A percentile compares a stretch with the other conserved stretches of the same genome.
Conservation (phyloP, 92 coral and sea anemone species). For the Palythoa grandiflora region DNA sequence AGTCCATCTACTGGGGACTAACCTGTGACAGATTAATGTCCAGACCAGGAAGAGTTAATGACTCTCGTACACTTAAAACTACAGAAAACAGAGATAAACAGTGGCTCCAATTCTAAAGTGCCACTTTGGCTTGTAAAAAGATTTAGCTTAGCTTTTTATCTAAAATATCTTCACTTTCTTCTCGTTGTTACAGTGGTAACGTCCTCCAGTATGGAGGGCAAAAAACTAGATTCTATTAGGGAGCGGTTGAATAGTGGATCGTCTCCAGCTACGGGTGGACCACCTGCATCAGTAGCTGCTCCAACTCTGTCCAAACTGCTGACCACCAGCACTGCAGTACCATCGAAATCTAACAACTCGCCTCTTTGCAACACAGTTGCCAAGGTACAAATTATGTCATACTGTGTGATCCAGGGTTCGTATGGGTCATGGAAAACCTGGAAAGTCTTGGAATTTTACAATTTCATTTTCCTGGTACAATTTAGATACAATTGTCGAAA, state of each 20-base stretch:
- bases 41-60: too few relatives aligned
- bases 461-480: too few relatives aligned
- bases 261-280: slow-evolving; percentile 48
- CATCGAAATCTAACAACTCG: slow-evolving; percentile 41
- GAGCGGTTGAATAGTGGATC: slow-evolving; percentile 67
- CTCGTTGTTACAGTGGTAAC: slow-evolving; percentile 70
- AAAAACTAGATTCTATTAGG: slow-evolving; percentile 91
- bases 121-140: too few relatives aligned
- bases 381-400: slow-evolving; percentile 43
- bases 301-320: slow-evolving; percentile 92
- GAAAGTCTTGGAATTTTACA: too few relatives aligned
- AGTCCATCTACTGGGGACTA: too few relatives aligned
- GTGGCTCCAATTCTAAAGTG: too few relatives aligned
- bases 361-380: slow-evolving; percentile 46
- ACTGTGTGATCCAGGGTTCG: too few relatives aligned
- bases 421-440: too few relatives aligned
- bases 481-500: too few relatives aligned
- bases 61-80: too few relatives aligned
- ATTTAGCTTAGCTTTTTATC: background rate
- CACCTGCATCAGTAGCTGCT: slow-evolving; percentile 83
- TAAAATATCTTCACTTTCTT: background rate
- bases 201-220: slow-evolving; percentile 81
- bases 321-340: slow-evolving; percentile 63
- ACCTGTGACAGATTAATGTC: too few relatives aligned
- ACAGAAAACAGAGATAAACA: too few relatives aligned